Base-by-base conservation (phyloP, 2,113 vertebrate genomes). In the Rafetus swinhoei region DNA sequence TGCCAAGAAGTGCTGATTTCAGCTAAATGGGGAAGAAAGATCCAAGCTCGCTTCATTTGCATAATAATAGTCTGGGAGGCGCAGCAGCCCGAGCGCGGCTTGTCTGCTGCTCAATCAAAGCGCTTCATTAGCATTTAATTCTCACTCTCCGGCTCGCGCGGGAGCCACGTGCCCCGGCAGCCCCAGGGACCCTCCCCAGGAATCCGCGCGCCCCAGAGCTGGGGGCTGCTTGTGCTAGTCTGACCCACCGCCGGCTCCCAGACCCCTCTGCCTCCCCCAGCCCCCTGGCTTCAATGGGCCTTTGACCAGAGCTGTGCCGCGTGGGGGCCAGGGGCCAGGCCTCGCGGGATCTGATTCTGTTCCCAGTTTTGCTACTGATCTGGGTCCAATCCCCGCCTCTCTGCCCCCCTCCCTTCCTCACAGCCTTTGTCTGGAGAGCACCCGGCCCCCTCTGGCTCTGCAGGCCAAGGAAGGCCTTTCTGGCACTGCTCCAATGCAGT, bases 21-120 rank as follows among this genome's bases (percentile, higher is more conserved):
- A 96, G 97, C 96, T 89, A 81, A 95, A 96, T 74, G 85, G 55
- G 90, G 88, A 97, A 96, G 97, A 98, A 97, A 97, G 97, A 97
- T 97, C 95, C 96, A 97, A 94, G 97, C 97, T 96, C 83, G 84
- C 72, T 82, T 96, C 90, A 98, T 98, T 98, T 98, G 95, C 98
- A 98, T 98, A 98, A 98, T 98, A 98, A 98, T 98, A 97, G 97
- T 96, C 94, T 39, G 45, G 25, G 80, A 87, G 84, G 90, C 65
- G 22, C 53, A 45, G 90, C 84, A 50, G n/a, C 84, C 15, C 53
- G 18, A 74, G 89, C 88, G 88, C 88, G 88, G 77, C 93, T 93
- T 90, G 89, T 92, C 94, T 81, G 88, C 93, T 89, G 92, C 32
- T 76, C 91, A 96, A 97, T 97, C 93, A 96, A 96, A 94, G 90